Percentiles rank a stretch among this genome's conserved stretches.
These are phyloP conservation scores for Phytoseiulus persimilis DNA, from an alignment of 2,888 invertebrate species.

Conservation along the genomic window DNA sequence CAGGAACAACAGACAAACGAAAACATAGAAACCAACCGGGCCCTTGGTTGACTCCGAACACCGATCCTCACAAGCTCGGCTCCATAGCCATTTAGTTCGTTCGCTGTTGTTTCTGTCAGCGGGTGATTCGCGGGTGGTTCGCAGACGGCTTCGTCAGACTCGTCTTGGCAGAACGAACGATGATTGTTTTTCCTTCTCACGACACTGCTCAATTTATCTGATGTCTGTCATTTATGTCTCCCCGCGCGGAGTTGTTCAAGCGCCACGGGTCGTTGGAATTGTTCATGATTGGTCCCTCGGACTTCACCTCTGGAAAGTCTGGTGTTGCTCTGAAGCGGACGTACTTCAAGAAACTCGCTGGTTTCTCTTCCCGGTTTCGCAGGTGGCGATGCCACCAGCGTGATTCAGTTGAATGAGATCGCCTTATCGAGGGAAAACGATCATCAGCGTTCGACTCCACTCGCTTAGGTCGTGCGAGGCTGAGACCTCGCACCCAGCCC, in stretches of 20 bases:
- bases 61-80: not conserved
- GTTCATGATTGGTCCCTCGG: not conserved
- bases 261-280: not conserved
- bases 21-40: not conserved
- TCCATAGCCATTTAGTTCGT: not conserved
- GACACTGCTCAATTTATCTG: not conserved
- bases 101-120: not conserved
- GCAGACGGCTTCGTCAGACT: not conserved
- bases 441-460: no score
- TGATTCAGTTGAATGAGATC: no score
- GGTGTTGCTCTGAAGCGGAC: no score
- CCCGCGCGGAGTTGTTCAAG: not conserved
- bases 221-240: not conserved
- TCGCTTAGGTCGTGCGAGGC: no score
- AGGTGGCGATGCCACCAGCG: no score
- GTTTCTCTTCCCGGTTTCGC: no score
- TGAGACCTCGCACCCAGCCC: not conserved
- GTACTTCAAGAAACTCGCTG: no score
- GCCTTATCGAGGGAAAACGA: no score
- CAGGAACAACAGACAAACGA: not conserved
- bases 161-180: not conserved
- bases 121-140: not conserved
- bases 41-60: not conserved
- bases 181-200: not conserved
- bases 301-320: no score